Base-by-base conservation (phyloP, 1,140 invertebrate species). In the Cyphomyrmex costatus region DNA sequence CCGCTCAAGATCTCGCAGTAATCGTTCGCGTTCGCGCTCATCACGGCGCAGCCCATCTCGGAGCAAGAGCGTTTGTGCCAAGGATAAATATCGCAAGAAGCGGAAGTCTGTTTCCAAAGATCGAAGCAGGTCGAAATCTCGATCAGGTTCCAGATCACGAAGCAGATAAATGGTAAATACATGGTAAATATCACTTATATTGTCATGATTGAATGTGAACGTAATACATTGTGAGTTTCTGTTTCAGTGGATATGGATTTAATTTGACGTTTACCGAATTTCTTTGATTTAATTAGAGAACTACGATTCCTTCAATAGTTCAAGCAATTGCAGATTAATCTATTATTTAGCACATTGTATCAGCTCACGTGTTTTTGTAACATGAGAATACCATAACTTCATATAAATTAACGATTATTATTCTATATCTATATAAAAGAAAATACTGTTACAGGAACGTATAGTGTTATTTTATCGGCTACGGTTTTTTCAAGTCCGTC, bases 31-130 rank as follows among this genome's bases (percentile, higher is more conserved):
- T 60, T 94, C 94, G 42, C 93, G 96, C 86, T 95, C 93, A 70
- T 95, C 95, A 49, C 96, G 96, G 10, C 94, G 95, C 30, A 96
- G 95, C 85, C 95, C 95, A 78, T 96, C 96, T 24, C 94, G 95
- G 60, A 95, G 93, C 89, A 91, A 90, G 73, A 90, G 85, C 63
- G 91, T 88, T 24, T 89, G 90, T 73, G 88, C 82, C 60, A 90
- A 91, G 87, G 91, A 91, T 58, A 92, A 90, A 61, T 93, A 94
- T 94, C 94, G 96, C 95, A 95, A 96, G 95, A 92, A 96, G 92
- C 61, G 95, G 94, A 92, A 95, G 95, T 89, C 95, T 83, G 92
- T 92, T 87, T 96, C 96, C 8, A 95, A 95, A 87, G 95, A 95
- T 89, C 93, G 94, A 60, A 92, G 93, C 79, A 93, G 92, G 80